Base-by-base conservation (phyloP, 2,797 vertebrate species). In the Botia almorhae region DNA sequence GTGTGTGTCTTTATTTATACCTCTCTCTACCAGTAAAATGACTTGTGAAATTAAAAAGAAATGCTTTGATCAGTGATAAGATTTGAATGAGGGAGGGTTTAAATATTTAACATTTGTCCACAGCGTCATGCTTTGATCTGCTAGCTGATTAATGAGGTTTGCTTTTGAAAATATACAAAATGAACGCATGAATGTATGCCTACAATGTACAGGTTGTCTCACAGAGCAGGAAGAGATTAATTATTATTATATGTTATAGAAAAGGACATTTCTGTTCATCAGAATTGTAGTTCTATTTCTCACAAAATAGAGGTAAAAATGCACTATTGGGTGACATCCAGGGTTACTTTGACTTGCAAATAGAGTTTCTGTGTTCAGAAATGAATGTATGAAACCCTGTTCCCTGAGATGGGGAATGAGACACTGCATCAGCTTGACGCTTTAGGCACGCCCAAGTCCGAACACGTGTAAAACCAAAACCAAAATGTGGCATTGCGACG, bases 121-220 rank as follows among this genome's bases (percentile, higher is more conserved):
- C 89, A 81, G 90, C 88, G 85, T 93, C 92, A 91, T 87, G 39
- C 87, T 94, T 94, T 94, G 93, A 94, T 94, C 92, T 92, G 85
- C 36, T 81, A 81, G 87, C 90, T 93, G 92, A 94, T 95, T 94
- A 94, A 90, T 88, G 87, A 90, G 91, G 91, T 91, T 94, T 93
- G 93, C 94, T 94, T 90, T 90, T 90, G 92, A 94, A 94, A 93
- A 92, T 87, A 88, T 87, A 91, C 91, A 93, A 93, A 94, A 94
- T 81, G 90, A 89, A 92, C 87, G 23, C 56, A 87, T 86, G 87
- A 90, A 84, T 87, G 90, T 89, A 92, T 86, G 74, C 93, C 91
- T 46, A 46, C 89, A 90, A 89, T 80, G 87, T 92, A 92, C 85
- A 87, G 91, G 89, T 88, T 91, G 91, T 93, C 91, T 91, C 65